Conservation (phyloP, 2,888 invertebrate genomes). For the Resseliella maxima region DNA sequence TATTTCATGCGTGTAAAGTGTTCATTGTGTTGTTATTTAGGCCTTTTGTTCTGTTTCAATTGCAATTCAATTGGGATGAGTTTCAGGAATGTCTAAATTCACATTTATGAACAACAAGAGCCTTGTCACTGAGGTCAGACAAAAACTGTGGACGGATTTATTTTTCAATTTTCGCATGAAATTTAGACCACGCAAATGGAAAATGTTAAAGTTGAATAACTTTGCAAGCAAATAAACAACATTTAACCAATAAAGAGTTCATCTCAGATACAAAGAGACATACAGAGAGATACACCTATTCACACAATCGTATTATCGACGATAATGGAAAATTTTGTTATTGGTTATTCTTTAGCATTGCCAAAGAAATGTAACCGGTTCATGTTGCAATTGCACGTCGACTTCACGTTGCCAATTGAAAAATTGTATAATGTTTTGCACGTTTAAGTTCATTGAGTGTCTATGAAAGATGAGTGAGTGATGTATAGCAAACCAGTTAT, state of each 20-base stretch:
- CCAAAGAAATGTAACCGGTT: slow-evolving; percentile 8
- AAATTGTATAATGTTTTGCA: slow-evolving; percentile 22
- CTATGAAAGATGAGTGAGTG: neutral
- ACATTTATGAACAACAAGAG: neutral
- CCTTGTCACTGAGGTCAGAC: too few relatives aligned
- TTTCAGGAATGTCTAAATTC: neutral
- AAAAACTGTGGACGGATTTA: neutral
- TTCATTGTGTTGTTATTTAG: neutral
- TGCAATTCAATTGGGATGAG: neutral
- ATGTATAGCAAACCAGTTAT: slow-evolving; percentile 18
- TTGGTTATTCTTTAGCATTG: neutral
- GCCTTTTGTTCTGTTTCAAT: neutral
- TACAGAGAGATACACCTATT: too few relatives aligned
- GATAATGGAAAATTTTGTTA: slow-evolving; percentile 23
- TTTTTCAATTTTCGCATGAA: neutral
- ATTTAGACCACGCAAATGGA: neutral
- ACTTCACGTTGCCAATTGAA: neutral
- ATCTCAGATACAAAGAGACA: neutral
- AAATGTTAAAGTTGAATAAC: slow-evolving; percentile 51
- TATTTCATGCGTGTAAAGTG: slow-evolving; percentile 25
- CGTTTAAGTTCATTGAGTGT: slow-evolving; percentile 32
- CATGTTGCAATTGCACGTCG: neutral
- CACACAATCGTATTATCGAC: slow-evolving; percentile 4
- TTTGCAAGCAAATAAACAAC: neutral
- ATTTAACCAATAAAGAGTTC: slow-evolving; percentile 40